Base-by-base conservation (phyloP, 1,140 invertebrate species). In the Diplogasteroides magnus region DNA sequence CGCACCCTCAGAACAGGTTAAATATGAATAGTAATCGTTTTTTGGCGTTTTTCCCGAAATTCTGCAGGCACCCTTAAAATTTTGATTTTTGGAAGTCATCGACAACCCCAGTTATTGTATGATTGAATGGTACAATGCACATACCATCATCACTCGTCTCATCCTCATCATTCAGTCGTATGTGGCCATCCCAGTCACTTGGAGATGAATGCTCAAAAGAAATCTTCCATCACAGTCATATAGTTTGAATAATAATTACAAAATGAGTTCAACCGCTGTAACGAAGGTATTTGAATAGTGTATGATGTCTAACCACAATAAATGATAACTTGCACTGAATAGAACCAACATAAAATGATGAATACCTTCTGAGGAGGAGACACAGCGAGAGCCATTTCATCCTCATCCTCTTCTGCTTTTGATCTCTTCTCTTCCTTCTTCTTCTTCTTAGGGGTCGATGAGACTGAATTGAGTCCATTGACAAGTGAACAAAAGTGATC, bases 121-220 rank as follows among this genome's bases (percentile, higher is more conserved):
- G 19, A 48, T 48, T 48, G 19, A 25, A 13, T 14, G 11, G 6
- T 29, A 13, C 59, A 13, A 25, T 14, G 15, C 23, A 23, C 59
- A 13, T 29, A 61, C 59, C 59, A 11, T 68, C 67, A 57, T 68
- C 67, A 11, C 28, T 58, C 1, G 58, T 31, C 37, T 68, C 60
- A 1, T 25, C 26, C 27, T 58, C 55, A 31, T 68, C 67, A 15
- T 58, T 58, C n/a, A 68, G 27, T 29, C 31, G 19, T 6, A 68
- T 68, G 6, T 68, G 67, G 23, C 67, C 67, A 62, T 68, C 48
- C 67, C 67, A 68, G 55, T 68, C 61, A 48, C 6, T 48, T 11
- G 37, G 37, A 6, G 37, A 48, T 19, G 37, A 48, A 19, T 48
- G 37, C 37, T 48, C 6, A 6, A 48, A 48, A 11, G 37, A 48